Conservation (phyloP, 2,113 vertebrate genomes). For the Anser cygnoides region DNA sequence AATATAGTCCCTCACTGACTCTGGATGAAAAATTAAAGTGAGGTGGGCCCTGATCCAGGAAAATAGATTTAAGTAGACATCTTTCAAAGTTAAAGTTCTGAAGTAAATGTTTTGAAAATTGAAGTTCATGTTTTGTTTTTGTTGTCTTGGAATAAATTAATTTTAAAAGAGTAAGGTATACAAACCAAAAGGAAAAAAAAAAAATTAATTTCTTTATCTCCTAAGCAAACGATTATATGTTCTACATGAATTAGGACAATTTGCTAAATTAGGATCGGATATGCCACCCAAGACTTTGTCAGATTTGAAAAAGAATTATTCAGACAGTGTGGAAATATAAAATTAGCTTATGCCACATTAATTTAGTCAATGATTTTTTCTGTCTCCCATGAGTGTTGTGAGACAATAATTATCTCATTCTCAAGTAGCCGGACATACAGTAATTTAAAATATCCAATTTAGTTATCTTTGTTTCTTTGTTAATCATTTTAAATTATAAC, state of each 20-base stretch:
- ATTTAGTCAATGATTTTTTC: conserved; percentile 18
- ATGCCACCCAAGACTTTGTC: background rate
- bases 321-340: conserved; percentile 6
- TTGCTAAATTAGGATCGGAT: background rate
- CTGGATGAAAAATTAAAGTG: background rate
- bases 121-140: background rate
- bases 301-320: conserved; percentile 26
- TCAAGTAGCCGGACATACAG: conserved; percentile 26
- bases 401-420: conserved; percentile 49
- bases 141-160: background rate
- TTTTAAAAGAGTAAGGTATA: background rate
- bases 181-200: background rate
- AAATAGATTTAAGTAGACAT: background rate
- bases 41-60: background rate
- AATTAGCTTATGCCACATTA: conserved; percentile 40
- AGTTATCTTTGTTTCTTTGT: conserved; percentile 48
- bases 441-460: conserved; percentile 34
- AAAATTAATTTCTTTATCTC: background rate
- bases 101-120: background rate
- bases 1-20: background rate
- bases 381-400: conserved; percentile 16
- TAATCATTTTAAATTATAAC: conserved; percentile 48
- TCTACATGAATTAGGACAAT: background rate
- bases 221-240: background rate
- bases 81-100: background rate